Percentiles rank a stretch among this genome's conserved stretches.
phyloP scores from a whole-genome alignment of 2,113 vertebrate species.

The Indicator maculatus region DNA sequence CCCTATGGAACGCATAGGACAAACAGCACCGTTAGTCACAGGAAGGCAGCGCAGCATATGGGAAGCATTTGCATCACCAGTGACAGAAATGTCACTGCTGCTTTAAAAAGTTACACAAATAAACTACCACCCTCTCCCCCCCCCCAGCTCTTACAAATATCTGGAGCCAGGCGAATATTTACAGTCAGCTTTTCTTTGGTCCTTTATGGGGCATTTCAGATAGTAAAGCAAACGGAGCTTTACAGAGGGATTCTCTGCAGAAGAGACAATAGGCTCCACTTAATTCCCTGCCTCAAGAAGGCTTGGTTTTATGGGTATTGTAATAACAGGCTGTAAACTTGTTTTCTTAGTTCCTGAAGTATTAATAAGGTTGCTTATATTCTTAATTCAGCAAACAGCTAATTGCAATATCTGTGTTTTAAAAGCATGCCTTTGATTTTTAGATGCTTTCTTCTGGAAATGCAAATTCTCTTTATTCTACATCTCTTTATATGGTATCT shows the following conservation, averaged over 20 bases:
- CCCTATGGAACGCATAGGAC: not conserved
- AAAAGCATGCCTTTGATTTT: slow-evolving; percentile 27
- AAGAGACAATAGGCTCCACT: not conserved
- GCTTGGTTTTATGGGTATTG: not conserved
- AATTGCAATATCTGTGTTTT: not conserved
- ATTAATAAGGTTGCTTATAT: not conserved
- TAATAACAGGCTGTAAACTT: not conserved
- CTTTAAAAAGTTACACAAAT: slow-evolving; percentile 1
- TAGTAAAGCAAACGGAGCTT: not conserved
- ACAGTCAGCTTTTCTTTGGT: not conserved
- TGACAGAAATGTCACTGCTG: slow-evolving; percentile 4
- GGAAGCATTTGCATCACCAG: slow-evolving; percentile 23
- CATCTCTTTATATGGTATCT: not conserved
- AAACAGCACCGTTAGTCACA: not conserved
- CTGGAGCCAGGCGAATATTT: not conserved
- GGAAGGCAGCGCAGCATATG: not conserved
- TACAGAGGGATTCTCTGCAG: not conserved
- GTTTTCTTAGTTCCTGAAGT: slow-evolving; percentile 15
- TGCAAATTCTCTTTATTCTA: slow-evolving; percentile 24
- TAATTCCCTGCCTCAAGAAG: slow-evolving; percentile 12
- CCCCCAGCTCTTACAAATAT: not conserved
- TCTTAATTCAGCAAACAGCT: slow-evolving; percentile 16
- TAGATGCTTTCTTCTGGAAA: not conserved
- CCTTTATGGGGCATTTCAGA: not conserved
- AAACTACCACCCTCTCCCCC: not conserved